Percentiles rank a stretch among this genome's conserved stretches.
These are phyloP conservation scores for Halotydeus destructor DNA, from an alignment of 1,140 invertebrate species.

Conservation along the genomic window DNA sequence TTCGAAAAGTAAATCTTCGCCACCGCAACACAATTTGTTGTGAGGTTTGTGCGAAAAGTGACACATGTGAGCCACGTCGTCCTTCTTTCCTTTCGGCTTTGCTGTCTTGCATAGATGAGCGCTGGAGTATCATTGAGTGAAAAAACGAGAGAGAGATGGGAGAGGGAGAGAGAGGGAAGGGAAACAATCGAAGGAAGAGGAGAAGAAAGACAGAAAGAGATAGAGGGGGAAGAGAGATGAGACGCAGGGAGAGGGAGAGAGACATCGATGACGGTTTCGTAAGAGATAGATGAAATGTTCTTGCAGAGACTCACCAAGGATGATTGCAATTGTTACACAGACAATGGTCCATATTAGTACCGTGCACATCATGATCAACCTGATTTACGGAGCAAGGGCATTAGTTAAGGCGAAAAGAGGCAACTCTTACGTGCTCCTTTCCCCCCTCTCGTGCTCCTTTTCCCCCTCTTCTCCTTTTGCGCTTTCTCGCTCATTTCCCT, in stretches of 20 bases:
- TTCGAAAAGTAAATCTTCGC: slow-evolving; percentile 11
- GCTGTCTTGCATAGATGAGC: slow-evolving; percentile 13
- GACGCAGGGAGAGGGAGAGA: too few relatives aligned
- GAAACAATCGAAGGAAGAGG: too few relatives aligned
- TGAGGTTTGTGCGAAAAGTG: slow-evolving; percentile 15
- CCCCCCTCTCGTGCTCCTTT: neutral
- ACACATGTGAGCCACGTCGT: slow-evolving; percentile 14
- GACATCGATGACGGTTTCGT: too few relatives aligned
- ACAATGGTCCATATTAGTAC: slow-evolving; percentile 12
- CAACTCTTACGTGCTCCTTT: neutral
- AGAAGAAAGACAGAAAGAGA: too few relatives aligned
- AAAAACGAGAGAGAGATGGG: too few relatives aligned
- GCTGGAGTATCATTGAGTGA: too few relatives aligned
- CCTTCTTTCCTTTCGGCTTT: slow-evolving; percentile 11
- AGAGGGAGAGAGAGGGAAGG: too few relatives aligned
- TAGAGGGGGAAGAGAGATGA: too few relatives aligned
- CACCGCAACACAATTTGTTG: slow-evolving; percentile 13
- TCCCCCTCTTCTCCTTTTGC: too few relatives aligned
- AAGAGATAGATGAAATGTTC: too few relatives aligned
- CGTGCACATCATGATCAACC: slow-evolving; percentile 14
- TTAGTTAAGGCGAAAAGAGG: neutral
- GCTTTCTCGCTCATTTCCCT: too few relatives aligned
- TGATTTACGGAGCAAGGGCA: neutral
- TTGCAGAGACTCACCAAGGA: too few relatives aligned
- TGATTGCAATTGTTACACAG: slow-evolving; percentile 14